These are phyloP conservation scores for Emydura subglobosa DNA, from an alignment of 2,113 vertebrate genomes.

Conservation along the genomic window DNA sequence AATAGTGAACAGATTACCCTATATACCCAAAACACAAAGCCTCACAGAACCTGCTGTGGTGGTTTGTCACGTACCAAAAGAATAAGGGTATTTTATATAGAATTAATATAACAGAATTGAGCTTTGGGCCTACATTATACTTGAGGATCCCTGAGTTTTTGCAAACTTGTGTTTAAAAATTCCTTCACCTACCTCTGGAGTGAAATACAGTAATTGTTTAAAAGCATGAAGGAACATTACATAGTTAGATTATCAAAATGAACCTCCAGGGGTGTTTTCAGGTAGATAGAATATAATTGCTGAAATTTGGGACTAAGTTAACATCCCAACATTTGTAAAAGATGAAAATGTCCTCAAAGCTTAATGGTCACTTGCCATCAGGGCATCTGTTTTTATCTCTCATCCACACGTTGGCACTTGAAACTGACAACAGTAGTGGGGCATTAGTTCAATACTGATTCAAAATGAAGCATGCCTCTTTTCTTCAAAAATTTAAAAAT, in stretches of 20 bases:
- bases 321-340: not conserved
- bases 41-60: too few relatives aligned
- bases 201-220: not conserved
- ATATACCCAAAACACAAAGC: too few relatives aligned
- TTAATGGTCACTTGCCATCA: not conserved
- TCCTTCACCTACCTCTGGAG: not conserved
- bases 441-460: not conserved
- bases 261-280: not conserved
- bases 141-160: not conserved
- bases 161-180: not conserved
- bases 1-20: too few relatives aligned
- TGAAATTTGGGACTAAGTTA: not conserved
- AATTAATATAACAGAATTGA: too few relatives aligned
- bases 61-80: too few relatives aligned
- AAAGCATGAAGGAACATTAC: fast-evolving
- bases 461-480: not conserved
- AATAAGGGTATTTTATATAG: too few relatives aligned
- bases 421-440: not conserved
- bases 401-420: not conserved
- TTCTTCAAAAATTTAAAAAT: not conserved
- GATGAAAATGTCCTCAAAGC: not conserved
- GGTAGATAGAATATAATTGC: not conserved
- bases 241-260: not conserved
- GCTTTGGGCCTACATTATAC: too few relatives aligned
- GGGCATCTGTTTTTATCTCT: not conserved